Evolutionary conservation across 2,888 invertebrate species (phyloP).

Genomic region (Corythucha ciliata): DNA sequence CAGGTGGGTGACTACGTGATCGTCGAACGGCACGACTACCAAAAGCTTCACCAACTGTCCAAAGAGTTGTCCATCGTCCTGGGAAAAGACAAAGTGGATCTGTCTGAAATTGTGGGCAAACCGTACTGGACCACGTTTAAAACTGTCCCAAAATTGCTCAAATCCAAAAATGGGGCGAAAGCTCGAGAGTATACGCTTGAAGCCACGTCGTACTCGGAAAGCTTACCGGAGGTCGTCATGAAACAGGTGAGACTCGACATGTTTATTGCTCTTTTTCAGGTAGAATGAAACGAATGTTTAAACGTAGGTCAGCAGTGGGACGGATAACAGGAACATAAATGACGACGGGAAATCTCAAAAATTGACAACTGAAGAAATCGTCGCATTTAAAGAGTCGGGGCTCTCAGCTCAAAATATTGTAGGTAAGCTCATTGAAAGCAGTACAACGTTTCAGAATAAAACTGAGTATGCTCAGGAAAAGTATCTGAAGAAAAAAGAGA

Average conservation of each 20-base stretch:
- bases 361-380: conserved; percentile 72
- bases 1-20: conserved; percentile 63
- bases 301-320: conserved; percentile 60
- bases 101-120: conserved; percentile 56
- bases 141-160: conserved; percentile 51
- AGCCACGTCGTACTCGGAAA: conserved; percentile 45
- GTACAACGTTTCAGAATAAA: conserved; percentile 79
- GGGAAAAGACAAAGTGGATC: conserved; percentile 60
- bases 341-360: conserved; percentile 75
- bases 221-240: conserved; percentile 52
- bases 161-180: no score
- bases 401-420: conserved; percentile 73
- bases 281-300: no score
- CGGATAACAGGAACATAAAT: conserved; percentile 73
- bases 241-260: no score
- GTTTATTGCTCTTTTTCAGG: no score
- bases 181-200: conserved; percentile 42
- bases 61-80: conserved; percentile 55
- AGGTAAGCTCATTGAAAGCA: conserved; percentile 78
- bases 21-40: conserved; percentile 66
- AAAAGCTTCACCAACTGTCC: conserved; percentile 61
- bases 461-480: conserved; percentile 90
- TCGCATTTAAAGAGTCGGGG: conserved; percentile 64
- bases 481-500: conserved; percentile 89
- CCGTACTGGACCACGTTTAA: conserved; percentile 67